Base-by-base conservation (phyloP, 2,797 vertebrate genomes). In the Podargus strigoides region DNA sequence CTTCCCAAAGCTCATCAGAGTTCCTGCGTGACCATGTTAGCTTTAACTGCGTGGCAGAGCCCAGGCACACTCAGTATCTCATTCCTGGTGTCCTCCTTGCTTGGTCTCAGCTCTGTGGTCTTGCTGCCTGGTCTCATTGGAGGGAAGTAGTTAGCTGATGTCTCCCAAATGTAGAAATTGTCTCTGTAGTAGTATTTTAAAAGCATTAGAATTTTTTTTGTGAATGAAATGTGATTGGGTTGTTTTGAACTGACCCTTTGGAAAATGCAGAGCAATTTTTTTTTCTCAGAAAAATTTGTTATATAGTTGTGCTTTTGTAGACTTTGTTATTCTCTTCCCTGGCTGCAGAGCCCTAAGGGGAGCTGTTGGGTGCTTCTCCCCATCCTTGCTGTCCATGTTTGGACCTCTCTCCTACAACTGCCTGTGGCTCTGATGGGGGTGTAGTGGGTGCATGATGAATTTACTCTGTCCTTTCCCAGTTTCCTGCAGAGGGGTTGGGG, bases 361-460 rank as follows among this genome's bases (percentile, higher is more conserved):
- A 10, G 18, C 36, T 32, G n/a, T 13, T 30, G 34, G 6, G 34
- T 16, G 50, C 19, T 9, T 41, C 26, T 66, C 1, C 0, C 37
- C 21, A 6, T 30, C 21, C 7, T 7, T n/a, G 32, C 37, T 27
- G 18, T 12, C 42, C 7, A 0, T 3, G 24, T 26, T 50, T 23
- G 32, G 42, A 39, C 17, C 5, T 32, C 13, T 30, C 13, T 37
- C 36, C 41, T 11, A 2, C 17, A 21, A 3, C n/a, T 28, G 14
- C 6, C 5, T 10, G 9, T 22, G n/a, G 32, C 21, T 1, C 0
- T 2, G 34, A 52, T 47, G 50, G 30, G 64, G 34, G 23, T 50
- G n/a, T 16, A 3, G 21, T 27, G 16, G 50, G 3, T 28, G 9
- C 6, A 7, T 8, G 11, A 41, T 0, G 9, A 24, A 46, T n/a